Base-by-base conservation (phyloP, 2,113 vertebrate species). In the Proterorhinus semilunaris region DNA sequence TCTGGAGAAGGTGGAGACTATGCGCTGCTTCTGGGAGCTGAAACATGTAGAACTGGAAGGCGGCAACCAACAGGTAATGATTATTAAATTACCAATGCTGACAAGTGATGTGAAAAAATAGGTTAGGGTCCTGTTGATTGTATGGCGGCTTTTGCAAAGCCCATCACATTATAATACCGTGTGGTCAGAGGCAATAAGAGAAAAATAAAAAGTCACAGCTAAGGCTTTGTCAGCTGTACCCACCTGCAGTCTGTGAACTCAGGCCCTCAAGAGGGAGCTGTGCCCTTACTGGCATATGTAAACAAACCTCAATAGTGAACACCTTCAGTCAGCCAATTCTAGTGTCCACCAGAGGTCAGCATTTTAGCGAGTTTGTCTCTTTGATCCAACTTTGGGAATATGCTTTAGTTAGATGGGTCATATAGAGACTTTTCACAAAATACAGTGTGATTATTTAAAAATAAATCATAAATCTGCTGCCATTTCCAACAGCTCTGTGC, bases 21-120 rank as follows among this genome's bases (percentile, higher is more conserved):
- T 95, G 87, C 91, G 91, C 69, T 91, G 89, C 72, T 95, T 95
- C 89, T 93, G 94, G 89, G 93, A 95, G 85, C 93, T 93, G 73
- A 94, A 93, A 75, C 75, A 88, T n/a, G 83, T 86, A 51, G 87
- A 92, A 71, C 62, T 83, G 71, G 79, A 90, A 66, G 80, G 78
- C 66, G 58, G 72, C 55, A 74, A 54, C 13, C 75, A 80, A 11
- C 80, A 92, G 87, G 90, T 91, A 87, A 57, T 12, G 0, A 5
- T 7, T 47, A 9, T 62, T 8, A 3, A 11, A 63, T n/a, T 15
- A 16, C 58, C 27, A 55, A 27, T 42, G 6, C 42, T 61, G 21
- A 63, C 62, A 17, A 45, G 13, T 15, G 6, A 11, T 16, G 15
- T 16, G 15, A 46, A 16, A 15, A 47, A 62, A 62, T 2, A 44